Conservation (phyloP, 2,888 invertebrate genomes). For the Disparrhopalites patrizii region DNA sequence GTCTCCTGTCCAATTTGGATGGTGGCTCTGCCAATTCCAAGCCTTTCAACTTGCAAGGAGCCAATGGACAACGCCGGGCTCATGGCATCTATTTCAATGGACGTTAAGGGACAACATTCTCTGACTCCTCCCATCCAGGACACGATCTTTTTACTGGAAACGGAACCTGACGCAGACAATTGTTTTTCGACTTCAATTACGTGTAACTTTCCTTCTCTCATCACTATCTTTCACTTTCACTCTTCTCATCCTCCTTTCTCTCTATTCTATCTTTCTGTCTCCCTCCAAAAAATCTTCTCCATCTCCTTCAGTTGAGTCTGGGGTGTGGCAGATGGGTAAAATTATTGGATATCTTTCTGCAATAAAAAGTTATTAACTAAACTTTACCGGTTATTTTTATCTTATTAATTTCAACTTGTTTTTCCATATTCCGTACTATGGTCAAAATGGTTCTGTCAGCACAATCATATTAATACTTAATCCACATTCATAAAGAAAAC, state of each 20-base stretch:
- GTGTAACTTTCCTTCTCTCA: background rate
- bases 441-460: no score
- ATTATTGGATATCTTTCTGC: background rate
- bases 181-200: background rate
- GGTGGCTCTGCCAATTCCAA: conserved; percentile 33
- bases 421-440: no score
- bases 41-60: conserved; percentile 44
- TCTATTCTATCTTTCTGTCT: conserved; percentile 13
- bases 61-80: conserved; percentile 35
- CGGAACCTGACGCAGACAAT: background rate
- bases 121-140: background rate
- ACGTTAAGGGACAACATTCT: conserved; percentile 26
- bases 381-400: no score
- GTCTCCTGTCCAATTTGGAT: conserved; percentile 38
- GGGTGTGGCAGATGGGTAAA: background rate
- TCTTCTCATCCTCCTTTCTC: background rate
- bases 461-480: no score
- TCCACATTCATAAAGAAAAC: no score
- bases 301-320: no score
- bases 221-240: conserved; percentile 5
- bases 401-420: no score
- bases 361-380: background rate
- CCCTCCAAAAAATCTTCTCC: no score
- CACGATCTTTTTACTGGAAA: background rate
- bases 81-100: conserved; percentile 46